Conservation (phyloP, 2,888 invertebrate species). For the Antitype chi region DNA sequence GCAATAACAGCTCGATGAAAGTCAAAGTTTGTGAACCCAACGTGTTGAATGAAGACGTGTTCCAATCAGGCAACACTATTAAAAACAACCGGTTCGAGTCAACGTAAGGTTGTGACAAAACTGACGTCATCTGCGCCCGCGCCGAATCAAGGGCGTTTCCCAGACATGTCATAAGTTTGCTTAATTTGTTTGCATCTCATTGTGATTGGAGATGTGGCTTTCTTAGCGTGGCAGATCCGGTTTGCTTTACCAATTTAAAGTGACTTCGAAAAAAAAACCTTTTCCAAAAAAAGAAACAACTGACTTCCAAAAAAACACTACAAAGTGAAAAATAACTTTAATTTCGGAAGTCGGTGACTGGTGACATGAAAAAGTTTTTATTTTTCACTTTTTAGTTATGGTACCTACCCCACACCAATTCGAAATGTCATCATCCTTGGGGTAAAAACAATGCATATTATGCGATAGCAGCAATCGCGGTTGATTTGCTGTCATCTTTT, state of each 20-base stretch:
- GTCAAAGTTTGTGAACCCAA: not conserved
- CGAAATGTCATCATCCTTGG: too few species aligned
- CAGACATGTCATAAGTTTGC: not conserved
- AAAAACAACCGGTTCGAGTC: conserved; percentile 3
- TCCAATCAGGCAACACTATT: not conserved
- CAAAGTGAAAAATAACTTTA: too few species aligned
- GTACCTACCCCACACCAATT: too few species aligned
- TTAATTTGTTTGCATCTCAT: not conserved
- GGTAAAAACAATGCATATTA: too few species aligned
- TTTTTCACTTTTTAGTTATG: too few species aligned
- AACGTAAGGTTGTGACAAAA: conserved; percentile 10
- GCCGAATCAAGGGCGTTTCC: conserved; percentile 17
- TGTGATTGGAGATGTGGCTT: not conserved
- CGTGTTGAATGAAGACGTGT: conserved; percentile 8
- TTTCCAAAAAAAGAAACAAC: too few species aligned
- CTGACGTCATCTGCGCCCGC: conserved; percentile 25
- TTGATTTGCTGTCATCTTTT: too few species aligned
- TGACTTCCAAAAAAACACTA: too few species aligned
- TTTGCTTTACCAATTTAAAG: not conserved
- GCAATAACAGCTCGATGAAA: too few species aligned
- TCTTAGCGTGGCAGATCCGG: not conserved
- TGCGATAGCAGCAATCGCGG: too few species aligned
- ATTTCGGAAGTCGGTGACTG: too few species aligned
- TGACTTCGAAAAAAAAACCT: not conserved
- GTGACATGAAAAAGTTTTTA: too few species aligned